Conservation (phyloP, 2,888 invertebrate genomes). For the Microdon myrmicae region DNA sequence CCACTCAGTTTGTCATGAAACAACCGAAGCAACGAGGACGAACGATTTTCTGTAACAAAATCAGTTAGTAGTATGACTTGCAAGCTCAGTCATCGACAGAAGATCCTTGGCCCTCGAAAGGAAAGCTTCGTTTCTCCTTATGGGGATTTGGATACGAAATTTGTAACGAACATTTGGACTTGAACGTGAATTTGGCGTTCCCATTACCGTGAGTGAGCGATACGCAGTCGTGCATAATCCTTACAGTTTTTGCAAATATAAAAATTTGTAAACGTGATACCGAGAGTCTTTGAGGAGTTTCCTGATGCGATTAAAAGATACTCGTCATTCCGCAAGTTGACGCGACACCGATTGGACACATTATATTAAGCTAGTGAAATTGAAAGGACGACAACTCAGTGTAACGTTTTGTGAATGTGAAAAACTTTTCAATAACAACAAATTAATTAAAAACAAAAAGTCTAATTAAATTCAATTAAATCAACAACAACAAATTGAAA, state of each 20-base stretch:
- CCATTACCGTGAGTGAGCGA: constrained; percentile 34
- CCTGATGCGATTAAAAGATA: constrained; percentile 39
- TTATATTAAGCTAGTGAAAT: constrained; percentile 15
- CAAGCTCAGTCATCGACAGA: constrained; percentile 36
- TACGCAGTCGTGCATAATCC: constrained; percentile 44
- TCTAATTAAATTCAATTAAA: constrained; percentile 5
- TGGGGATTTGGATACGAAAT: constrained; percentile 10
- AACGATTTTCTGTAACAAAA: constrained; percentile 39
- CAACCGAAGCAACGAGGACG: constrained; percentile 21
- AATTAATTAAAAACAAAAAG: too few species aligned
- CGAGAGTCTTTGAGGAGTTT: constrained; percentile 40
- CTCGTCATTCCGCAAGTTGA: constrained; percentile 50
- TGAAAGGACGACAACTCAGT: constrained; percentile 16
- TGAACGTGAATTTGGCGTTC: constrained; percentile 41
- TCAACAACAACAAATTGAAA: too few species aligned
- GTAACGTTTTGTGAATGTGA: too few species aligned
- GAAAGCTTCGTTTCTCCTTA: constrained; percentile 27
- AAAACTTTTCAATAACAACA: too few species aligned
- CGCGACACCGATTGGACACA: constrained; percentile 48
- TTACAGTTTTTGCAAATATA: constrained; percentile 22
- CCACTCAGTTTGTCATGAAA: constrained; percentile 42
- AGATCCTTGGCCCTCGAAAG: constrained; percentile 14
- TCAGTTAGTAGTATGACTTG: constrained; percentile 48
- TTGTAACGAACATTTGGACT: constrained; percentile 23
- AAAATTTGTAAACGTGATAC: constrained; percentile 27